phyloP scores from a whole-genome alignment of 2,888 invertebrate genomes.

The Cybosia mesomella region DNA sequence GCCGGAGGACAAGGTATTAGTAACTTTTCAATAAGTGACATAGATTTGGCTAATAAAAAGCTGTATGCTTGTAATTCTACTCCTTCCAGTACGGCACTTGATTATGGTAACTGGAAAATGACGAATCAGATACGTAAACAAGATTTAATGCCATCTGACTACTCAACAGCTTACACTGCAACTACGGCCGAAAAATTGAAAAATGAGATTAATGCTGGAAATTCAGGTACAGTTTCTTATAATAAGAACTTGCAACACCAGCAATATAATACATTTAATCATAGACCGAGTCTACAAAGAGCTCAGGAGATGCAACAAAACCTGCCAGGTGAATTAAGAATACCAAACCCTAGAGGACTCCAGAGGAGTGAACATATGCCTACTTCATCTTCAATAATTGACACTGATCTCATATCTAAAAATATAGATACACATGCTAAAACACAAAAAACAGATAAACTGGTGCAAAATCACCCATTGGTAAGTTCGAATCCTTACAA shows the following conservation, averaged over 20 bases:
- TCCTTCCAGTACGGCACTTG: conserved; percentile 67
- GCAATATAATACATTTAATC: conserved; percentile 72
- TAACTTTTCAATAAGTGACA: conserved; percentile 79
- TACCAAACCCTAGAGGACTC: conserved; percentile 78
- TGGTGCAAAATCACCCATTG: conserved; percentile 73
- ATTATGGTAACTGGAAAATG: conserved; percentile 82
- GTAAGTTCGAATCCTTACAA: conserved; percentile 78
- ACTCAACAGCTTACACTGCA: conserved; percentile 69
- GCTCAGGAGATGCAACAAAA: conserved; percentile 74
- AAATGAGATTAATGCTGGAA: conserved; percentile 61
- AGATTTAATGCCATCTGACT: conserved; percentile 76
- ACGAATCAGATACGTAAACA: conserved; percentile 73
- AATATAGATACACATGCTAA: conserved; percentile 68
- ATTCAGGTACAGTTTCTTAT: conserved; percentile 67
- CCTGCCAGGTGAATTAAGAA: conserved; percentile 73
- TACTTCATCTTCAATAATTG: conserved; percentile 59
- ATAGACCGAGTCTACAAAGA: conserved; percentile 67
- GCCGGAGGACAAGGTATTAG: conserved; percentile 65
- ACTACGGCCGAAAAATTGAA: conserved; percentile 72
- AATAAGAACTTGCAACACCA: conserved; percentile 77
- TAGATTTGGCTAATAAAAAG: conserved; percentile 81
- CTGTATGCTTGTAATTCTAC: conserved; percentile 70
- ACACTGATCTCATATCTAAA: conserved; percentile 66
- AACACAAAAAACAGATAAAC: conserved; percentile 75
- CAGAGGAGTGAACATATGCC: conserved; percentile 70